These are phyloP conservation scores for Cotesia typhae DNA, from an alignment of 1,140 invertebrate genomes.

Conservation along the genomic window DNA sequence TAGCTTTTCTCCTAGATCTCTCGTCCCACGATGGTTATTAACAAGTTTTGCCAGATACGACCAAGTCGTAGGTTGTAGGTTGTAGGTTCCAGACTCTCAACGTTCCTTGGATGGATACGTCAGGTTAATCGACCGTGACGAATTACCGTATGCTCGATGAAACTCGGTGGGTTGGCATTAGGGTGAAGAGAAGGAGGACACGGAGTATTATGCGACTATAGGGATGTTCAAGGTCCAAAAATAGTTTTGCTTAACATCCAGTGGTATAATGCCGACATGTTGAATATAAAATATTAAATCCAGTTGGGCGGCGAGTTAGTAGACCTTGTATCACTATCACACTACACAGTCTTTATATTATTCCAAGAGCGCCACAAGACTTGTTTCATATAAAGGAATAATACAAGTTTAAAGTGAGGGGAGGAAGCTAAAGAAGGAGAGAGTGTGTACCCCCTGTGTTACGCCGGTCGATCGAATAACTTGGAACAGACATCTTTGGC, in stretches of 20 bases:
- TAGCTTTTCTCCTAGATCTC: neutral
- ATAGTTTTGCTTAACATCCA: neutral
- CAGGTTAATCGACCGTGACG: constrained; percentile 38
- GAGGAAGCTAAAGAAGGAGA: neutral
- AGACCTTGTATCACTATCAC: constrained; percentile 23
- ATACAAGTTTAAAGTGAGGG: no score
- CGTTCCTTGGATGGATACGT: neutral
- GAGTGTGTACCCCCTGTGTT: constrained; percentile 24
- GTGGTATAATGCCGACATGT: constrained; percentile 7
- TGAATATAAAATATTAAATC: constrained; percentile 5
- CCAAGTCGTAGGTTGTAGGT: no score
- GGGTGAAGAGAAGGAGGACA: neutral
- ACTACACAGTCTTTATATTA: constrained; percentile 4
- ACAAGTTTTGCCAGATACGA: no score
- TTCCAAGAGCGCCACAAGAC: neutral
- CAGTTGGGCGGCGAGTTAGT: constrained; percentile 15
- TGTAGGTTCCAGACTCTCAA: no score
- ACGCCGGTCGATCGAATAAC: constrained; percentile 31
- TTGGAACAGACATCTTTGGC: constrained; percentile 18
- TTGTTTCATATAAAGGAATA: no score
- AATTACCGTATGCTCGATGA: constrained; percentile 37
- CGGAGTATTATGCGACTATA: neutral
- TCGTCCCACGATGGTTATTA: no score
- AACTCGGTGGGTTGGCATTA: constrained; percentile 27
- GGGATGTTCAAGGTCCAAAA: no score